Evolutionary conservation across 2,113 vertebrate genomes (phyloP).

Genomic region (Campylorhamphus procurvoides): DNA sequence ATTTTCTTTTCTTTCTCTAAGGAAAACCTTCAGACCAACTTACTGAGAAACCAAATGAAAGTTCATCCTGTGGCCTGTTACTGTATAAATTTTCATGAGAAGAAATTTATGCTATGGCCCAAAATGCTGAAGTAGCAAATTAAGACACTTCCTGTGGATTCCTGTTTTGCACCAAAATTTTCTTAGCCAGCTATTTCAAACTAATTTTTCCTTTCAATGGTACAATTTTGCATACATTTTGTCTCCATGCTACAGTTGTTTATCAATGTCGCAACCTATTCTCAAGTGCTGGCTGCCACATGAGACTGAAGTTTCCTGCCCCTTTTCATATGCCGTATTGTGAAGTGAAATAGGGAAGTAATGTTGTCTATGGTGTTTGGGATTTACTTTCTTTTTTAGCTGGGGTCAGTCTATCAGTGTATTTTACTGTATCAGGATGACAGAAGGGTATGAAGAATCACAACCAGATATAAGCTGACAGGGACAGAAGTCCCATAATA

Average conservation of each 20-base stretch:
- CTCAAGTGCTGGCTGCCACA: background rate
- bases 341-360: background rate
- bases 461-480: background rate
- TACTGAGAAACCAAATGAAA: background rate
- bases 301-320: background rate
- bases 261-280: background rate
- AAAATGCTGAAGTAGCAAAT: background rate
- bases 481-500: background rate
- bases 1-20: background rate
- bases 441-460: background rate
- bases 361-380: background rate
- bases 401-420: background rate
- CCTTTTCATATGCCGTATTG: background rate
- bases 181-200: background rate
- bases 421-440: background rate
- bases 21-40: background rate
- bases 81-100: background rate
- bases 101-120: background rate
- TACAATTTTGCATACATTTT: background rate
- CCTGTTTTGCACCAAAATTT: background rate
- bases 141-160: background rate
- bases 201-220: background rate
- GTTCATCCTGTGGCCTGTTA: background rate
- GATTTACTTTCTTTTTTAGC: background rate
- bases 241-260: rapidly evolving